Evolutionary conservation across 2,113 vertebrate species (phyloP).

Genomic region (Butorides virescens): DNA sequence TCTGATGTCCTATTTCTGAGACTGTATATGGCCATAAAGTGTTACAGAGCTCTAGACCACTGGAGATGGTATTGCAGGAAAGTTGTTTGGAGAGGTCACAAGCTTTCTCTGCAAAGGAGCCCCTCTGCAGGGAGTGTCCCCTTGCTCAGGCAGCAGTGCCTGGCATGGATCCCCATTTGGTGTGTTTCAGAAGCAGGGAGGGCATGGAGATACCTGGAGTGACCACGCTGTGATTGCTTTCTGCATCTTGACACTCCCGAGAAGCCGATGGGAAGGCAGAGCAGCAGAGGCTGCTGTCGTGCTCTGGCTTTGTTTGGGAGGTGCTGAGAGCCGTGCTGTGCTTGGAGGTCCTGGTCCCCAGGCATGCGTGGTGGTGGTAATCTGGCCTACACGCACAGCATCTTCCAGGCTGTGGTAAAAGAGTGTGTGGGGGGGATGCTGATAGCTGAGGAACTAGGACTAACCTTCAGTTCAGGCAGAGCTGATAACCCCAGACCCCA

Average conservation of each 20-base stretch:
- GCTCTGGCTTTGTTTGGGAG: not conserved
- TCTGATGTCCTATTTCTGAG: not conserved
- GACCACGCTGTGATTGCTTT: not conserved
- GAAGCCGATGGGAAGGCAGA: not conserved
- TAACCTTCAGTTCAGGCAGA: not conserved
- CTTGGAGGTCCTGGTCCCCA: not conserved
- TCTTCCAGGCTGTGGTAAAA: not conserved
- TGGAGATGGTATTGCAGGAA: not conserved
- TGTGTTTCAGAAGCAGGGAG: not conserved
- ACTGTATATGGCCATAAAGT: not conserved
- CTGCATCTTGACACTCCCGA: not conserved
- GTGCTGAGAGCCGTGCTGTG: not conserved
- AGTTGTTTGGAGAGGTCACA: not conserved
- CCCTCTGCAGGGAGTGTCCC: not conserved
- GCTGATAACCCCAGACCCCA: not conserved
- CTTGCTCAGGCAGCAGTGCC: not conserved
- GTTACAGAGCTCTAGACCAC: not conserved
- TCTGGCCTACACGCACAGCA: not conserved
- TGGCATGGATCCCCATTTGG: not conserved
- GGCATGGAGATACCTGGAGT: accelerated
- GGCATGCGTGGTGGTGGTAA: accelerated
- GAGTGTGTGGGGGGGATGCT: accelerated
- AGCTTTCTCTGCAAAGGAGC: not conserved
- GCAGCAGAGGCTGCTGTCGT: not conserved
- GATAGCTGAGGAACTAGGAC: not conserved